These are phyloP conservation scores for Epizoanthus scotinus DNA, from an alignment of 92 coral and sea anemone genomes.

Conservation along the genomic window DNA sequence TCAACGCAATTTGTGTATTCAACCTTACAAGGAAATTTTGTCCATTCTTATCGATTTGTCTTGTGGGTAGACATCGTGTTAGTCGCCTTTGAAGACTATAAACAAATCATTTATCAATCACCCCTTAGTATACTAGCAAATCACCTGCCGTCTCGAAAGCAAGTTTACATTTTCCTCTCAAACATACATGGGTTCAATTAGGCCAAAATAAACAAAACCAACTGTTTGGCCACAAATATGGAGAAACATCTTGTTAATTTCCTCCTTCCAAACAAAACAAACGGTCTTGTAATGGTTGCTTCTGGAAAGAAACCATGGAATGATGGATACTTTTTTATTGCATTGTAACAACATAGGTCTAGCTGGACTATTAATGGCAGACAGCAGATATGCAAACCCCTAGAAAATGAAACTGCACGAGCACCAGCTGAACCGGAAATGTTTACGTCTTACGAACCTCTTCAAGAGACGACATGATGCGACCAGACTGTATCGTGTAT, in stretches of 20 bases:
- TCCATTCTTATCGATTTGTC: background rate
- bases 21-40: background rate
- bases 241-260: no score
- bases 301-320: no score
- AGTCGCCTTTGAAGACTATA: background rate
- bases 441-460: background rate
- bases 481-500: background rate
- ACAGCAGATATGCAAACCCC: background rate
- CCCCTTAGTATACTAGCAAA: background rate
- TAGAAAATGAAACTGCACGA: background rate
- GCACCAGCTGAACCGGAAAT: constrained; percentile 3
- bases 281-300: no score
- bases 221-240: no score
- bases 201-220: background rate
- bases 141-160: background rate
- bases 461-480: background rate
- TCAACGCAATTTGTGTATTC: constrained; percentile 7
- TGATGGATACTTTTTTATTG: no score
- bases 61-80: background rate
- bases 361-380: no score
- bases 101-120: background rate
- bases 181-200: background rate
- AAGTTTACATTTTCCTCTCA: background rate
- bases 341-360: no score
- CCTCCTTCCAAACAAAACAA: no score